Conservation (phyloP, 2,113 vertebrate genomes). For the Neodon shergylaensis region DNA sequence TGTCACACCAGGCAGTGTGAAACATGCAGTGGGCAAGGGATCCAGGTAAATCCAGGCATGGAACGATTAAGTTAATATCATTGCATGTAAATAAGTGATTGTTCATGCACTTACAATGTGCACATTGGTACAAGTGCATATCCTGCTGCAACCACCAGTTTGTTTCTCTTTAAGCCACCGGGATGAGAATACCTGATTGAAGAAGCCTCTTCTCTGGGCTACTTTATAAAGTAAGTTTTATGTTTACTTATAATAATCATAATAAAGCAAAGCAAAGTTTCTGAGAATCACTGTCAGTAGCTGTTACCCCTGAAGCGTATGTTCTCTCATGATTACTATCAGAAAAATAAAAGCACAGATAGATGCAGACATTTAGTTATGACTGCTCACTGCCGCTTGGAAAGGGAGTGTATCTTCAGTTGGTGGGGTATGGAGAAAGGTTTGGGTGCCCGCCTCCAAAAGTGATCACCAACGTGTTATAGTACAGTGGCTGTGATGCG, state of each 20-base stretch:
- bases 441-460: neutral
- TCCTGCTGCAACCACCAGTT: too few species aligned
- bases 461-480: neutral
- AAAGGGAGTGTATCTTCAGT: neutral
- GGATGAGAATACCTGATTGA: neutral
- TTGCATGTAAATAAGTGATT: neutral
- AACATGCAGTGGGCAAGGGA: accelerated
- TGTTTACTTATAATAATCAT: neutral
- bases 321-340: neutral
- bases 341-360: neutral
- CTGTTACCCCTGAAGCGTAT: neutral
- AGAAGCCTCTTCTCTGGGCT: neutral
- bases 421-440: neutral
- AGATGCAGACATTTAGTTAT: neutral
- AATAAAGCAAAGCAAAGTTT: slow-evolving; percentile 15
- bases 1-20: neutral
- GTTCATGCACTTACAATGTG: neutral
- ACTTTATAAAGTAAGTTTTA: neutral
- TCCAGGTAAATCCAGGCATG: neutral
- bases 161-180: neutral
- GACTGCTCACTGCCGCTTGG: neutral
- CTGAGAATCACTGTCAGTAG: neutral
- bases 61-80: neutral
- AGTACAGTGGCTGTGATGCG: too few species aligned
- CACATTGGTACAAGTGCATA: neutral